phyloP scores from a whole-genome alignment of 2,888 invertebrate species.

The Drosophila borborema region DNA sequence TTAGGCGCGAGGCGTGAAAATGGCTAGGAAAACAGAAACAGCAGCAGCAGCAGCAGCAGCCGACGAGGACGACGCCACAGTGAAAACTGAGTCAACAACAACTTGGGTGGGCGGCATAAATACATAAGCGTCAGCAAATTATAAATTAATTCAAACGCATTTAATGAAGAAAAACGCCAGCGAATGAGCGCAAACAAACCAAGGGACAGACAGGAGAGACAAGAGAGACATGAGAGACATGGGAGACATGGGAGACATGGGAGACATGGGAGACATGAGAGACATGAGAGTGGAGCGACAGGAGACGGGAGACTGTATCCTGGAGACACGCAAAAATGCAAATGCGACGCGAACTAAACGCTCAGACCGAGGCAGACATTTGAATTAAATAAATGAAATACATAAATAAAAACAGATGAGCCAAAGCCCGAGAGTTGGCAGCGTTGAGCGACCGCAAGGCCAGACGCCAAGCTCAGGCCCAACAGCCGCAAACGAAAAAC shows the following conservation, averaged over 20 bases:
- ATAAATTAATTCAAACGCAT: constrained; percentile 79
- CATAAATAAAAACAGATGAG: constrained; percentile 69
- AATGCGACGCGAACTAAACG: constrained; percentile 62
- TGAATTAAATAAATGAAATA: constrained; percentile 79
- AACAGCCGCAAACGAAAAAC: constrained; percentile 16
- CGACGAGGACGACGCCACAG: neutral
- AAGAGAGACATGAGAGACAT: neutral
- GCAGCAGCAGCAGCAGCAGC: constrained; percentile 20
- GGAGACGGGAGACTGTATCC: neutral
- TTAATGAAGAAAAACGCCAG: constrained; percentile 74
- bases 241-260: neutral
- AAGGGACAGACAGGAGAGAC: constrained; percentile 12
- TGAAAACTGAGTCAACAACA: constrained; percentile 11
- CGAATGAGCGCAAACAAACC: constrained; percentile 53
- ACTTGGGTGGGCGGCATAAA: constrained; percentile 60
- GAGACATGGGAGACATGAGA: constrained; percentile 7
- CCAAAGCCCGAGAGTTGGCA: constrained; percentile 23
- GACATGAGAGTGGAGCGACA: too few species aligned
- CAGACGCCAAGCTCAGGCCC: constrained; percentile 23
- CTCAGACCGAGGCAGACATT: constrained; percentile 56
- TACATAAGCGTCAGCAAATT: constrained; percentile 79
- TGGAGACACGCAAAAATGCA: constrained; percentile 58
- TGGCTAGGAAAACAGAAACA: constrained; percentile 36
- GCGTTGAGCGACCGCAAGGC: constrained; percentile 45
- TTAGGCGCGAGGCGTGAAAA: constrained; percentile 76